phyloP scores from a whole-genome alignment of 2,888 invertebrate genomes.

The Cyaniris semiargus region DNA sequence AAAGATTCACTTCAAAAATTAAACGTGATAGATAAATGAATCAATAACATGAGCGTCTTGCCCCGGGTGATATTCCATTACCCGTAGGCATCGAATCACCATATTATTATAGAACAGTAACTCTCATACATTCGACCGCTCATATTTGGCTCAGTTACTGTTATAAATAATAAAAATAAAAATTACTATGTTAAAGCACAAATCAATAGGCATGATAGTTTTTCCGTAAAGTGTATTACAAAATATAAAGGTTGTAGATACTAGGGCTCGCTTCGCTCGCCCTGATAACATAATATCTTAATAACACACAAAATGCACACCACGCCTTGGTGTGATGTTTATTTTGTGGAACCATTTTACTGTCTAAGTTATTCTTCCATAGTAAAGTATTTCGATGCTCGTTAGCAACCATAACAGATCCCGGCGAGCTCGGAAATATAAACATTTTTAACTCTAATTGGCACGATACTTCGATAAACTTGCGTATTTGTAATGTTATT shows the following conservation, averaged over 20 bases:
- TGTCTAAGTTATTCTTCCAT: neutral
- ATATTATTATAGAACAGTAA: neutral
- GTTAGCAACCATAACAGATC: slow-evolving; percentile 16
- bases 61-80: slow-evolving; percentile 34
- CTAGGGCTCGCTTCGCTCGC: no score
- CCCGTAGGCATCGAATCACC: neutral
- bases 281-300: no score
- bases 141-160: no score
- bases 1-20: neutral
- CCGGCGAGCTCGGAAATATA: neutral
- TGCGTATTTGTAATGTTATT: neutral
- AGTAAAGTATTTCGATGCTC: slow-evolving; percentile 1
- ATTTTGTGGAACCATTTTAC: no score
- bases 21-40: slow-evolving; percentile 44
- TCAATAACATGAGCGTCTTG: slow-evolving; percentile 31
- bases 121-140: no score
- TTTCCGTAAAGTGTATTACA: no score
- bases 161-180: no score
- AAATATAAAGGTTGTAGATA: no score
- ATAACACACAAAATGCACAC: no score
- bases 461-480: neutral
- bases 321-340: no score
- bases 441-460: slow-evolving; percentile 24
- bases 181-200: no score
- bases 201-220: no score